Conservation (phyloP, 2,797 vertebrate genomes). For the Limosa lapponica region DNA sequence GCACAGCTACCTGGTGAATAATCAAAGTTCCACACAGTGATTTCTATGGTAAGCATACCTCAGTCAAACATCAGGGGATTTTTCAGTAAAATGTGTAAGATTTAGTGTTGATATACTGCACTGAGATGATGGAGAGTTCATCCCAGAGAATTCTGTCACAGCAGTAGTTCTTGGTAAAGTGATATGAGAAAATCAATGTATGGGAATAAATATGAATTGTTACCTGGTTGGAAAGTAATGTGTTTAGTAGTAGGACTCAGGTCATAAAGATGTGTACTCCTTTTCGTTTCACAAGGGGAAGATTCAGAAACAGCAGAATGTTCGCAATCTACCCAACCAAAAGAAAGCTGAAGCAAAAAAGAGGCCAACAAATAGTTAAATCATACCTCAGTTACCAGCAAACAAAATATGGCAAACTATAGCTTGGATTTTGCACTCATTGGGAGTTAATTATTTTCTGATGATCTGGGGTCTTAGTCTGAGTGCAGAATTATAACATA, state of each 20-base stretch:
- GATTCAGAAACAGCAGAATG: neutral
- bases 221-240: neutral
- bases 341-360: neutral
- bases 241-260: neutral
- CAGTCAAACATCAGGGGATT: neutral
- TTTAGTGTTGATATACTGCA: neutral
- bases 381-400: neutral
- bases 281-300: neutral
- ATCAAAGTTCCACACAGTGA: neutral
- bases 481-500: neutral
- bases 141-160: neutral
- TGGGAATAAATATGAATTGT: neutral
- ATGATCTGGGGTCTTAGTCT: neutral
- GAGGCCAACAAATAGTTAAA: neutral
- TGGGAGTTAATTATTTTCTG: neutral
- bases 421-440: neutral
- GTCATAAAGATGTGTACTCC: neutral
- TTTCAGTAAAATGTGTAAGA: neutral
- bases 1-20: neutral
- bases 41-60: neutral
- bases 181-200: neutral
- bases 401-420: neutral
- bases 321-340: rapidly evolving
- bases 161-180: neutral
- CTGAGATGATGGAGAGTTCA: neutral